These are phyloP conservation scores for Accipiter virgatus DNA, from an alignment of 2,113 vertebrate genomes.

Conservation along the genomic window DNA sequence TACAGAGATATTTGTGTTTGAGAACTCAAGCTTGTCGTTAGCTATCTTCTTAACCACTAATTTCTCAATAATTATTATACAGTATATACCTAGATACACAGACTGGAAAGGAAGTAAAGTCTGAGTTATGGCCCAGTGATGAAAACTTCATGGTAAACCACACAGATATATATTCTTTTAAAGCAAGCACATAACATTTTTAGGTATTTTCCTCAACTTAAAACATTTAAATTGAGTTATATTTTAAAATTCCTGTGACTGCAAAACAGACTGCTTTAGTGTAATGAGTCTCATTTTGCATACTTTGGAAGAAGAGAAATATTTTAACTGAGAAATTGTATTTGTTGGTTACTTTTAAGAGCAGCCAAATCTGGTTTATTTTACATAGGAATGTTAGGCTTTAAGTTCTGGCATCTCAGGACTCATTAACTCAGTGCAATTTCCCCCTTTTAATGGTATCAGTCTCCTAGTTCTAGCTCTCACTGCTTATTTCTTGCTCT, in stretches of 20 bases:
- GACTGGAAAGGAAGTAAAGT: neutral
- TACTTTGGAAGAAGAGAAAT: neutral
- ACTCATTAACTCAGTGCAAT: neutral
- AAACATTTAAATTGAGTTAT: neutral
- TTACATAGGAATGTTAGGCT: neutral
- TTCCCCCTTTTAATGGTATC: neutral
- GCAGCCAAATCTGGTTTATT: neutral
- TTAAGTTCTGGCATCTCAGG: neutral
- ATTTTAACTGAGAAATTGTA: neutral
- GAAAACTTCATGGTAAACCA: neutral
- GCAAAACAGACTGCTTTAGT: neutral
- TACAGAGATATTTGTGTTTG: neutral
- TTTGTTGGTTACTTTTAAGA: neutral
- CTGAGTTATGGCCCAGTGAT: neutral
- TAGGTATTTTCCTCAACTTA: neutral
- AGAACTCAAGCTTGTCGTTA: neutral
- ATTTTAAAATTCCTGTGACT: neutral
- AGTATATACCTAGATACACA: neutral
- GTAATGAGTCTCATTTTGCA: neutral
- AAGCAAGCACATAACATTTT: neutral
- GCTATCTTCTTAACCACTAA: neutral
- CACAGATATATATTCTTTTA: neutral
- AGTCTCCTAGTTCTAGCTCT: neutral
- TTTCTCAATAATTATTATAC: neutral
- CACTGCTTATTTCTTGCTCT: neutral